Evolutionary conservation across 1,140 invertebrate species (phyloP), one percentile per base, ranked within the genome.

Genomic region (Apocrypta bakeri): DNA sequence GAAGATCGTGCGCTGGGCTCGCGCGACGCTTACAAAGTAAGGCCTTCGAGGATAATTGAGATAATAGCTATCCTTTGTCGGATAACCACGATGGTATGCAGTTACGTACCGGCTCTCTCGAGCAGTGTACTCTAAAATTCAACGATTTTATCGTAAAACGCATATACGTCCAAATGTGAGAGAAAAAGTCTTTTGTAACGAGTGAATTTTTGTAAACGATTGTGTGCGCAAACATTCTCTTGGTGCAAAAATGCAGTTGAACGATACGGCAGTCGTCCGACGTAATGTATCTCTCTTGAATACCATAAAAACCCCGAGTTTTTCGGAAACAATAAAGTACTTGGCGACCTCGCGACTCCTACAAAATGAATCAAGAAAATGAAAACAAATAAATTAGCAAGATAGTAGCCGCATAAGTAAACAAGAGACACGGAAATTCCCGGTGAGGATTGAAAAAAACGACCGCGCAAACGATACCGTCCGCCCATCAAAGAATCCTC

Each of bases 41-140:
- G 72, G 72, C 72, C 72, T 74, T 74, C 40, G 42, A 14, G 72
- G n/a, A 68, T 77, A 77, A 77, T 77, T 77, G 63, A 77, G 40
- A 42, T 77, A 77, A 77, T 77, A 66, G 63, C 33, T 33, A 68
- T 77, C 33, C 33, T 77, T 77, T 42, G 63, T n/a, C 29, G 3
- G 63, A 68, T 77, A 77, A 77, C 63, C 31, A 7, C 27, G 63
- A 24, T 33, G 56, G 56, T 66, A 77, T 77, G 75, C n/a, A 66
- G 31, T 42, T 77, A 14, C 24, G 42, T 68, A 12, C 21, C 21
- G 1, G 63, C 68, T 25, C 68, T 25, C 8, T 68, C 17, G 31
- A 66, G 63, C 25, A 17, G 31, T 77, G 42, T 33, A 68, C 75
- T 77, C 63, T 66, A 77, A 77, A 77, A 68, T 66, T 8, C n/a